Percentiles rank a stretch among this genome's conserved stretches.
These are phyloP conservation scores for Microchirus variegatus DNA, from an alignment of 2,797 vertebrate genomes.

Conservation along the genomic window DNA sequence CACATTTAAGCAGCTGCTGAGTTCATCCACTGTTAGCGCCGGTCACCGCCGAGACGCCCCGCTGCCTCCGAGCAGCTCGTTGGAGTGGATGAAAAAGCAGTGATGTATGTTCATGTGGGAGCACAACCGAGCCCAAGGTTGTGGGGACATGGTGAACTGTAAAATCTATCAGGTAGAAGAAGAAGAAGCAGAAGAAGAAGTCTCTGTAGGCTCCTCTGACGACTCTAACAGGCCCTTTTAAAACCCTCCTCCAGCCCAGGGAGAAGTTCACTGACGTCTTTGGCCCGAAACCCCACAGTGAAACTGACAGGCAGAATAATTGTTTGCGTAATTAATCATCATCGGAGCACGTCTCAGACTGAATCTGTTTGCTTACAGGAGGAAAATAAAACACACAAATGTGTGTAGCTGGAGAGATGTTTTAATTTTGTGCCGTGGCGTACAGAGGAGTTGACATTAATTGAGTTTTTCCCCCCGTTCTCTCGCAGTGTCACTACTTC, in stretches of 20 bases:
- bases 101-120: constrained; percentile 39
- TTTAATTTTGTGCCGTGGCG: constrained; percentile 48
- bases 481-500: constrained; percentile 16
- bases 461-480: constrained; percentile 54
- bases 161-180: constrained; percentile 38
- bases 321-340: constrained; percentile 56
- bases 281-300: constrained; percentile 13
- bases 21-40: constrained; percentile 1
- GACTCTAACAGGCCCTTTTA: constrained; percentile 48
- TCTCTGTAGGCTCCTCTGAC: constrained; percentile 34
- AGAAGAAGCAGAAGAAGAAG: not conserved
- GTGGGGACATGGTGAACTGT: constrained; percentile 25
- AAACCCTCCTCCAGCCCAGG: not conserved
- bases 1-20: constrained; percentile 15
- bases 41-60: constrained; percentile 4
- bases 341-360: constrained; percentile 32
- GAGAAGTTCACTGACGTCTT: constrained; percentile 31
- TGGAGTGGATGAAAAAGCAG: constrained; percentile 10
- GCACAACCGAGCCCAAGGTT: constrained; percentile 29
- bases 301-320: constrained; percentile 50
- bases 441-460: constrained; percentile 42
- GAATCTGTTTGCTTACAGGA: constrained; percentile 20
- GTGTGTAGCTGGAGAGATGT: constrained; percentile 19
- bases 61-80: constrained; percentile 25
- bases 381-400: constrained; percentile 25